Base-by-base conservation (phyloP, 1,140 invertebrate species). In the Antheraea mylitta region DNA sequence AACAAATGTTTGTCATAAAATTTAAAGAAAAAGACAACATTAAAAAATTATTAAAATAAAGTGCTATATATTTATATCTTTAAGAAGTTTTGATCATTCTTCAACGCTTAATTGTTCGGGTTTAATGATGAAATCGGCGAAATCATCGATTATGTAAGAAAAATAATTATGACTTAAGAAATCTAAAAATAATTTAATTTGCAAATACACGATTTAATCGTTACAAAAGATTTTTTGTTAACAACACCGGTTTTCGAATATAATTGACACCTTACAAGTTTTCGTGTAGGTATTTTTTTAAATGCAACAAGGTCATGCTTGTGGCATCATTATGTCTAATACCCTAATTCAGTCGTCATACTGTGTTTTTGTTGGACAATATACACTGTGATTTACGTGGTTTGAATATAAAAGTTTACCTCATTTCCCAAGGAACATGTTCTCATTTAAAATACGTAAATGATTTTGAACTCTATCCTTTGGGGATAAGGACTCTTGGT, bases 351-450 rank as follows among this genome's bases (percentile, higher is more conserved):
- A 65, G 8, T 48, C 36, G 64, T 65, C 38, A 65, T 65, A 45
- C 37, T 65, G 38, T 38, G 18, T 48, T 42, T 45, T 66, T 61
- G 66, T 68, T 42, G 38, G 71, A 37, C 60, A 38, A 62, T 68
- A 66, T 64, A 58, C 63, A 72, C 61, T 11, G 60, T 36, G n/a
- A 11, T 45, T 36, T 18, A 18, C 67, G 67, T 72, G 67, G 42
- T 30, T 18, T 48, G 71, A 67, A 66, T 69, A 18, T 67, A 71
- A 64, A 45, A 60, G 58, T 61, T 72, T 72, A 68, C 70, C 62
- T 63, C 68, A 70, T 70, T 67, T 66, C 67, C 62, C 59, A 66
- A 63, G 42, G 58, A 58, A 58, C 42, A 22, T 65, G 58, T 16
- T 13, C 45, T 16, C 6, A 53, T 53, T 53, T 53, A 53, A 53